Evolutionary conservation across 2,113 vertebrate genomes (phyloP), one percentile per base, ranked within the genome.

Genomic region (Pipa parva): DNA sequence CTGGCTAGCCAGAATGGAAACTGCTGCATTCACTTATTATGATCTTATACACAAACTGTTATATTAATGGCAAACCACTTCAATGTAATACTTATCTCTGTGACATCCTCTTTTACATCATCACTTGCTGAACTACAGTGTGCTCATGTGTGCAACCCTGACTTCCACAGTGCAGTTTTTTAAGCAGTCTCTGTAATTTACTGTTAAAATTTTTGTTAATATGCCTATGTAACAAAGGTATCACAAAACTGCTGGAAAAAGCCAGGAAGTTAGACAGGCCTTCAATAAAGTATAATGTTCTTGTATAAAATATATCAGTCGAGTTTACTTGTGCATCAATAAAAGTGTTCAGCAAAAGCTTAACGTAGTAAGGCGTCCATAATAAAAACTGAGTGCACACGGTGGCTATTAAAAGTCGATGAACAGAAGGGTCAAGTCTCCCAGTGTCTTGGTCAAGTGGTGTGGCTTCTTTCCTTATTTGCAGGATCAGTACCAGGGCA

Each of bases 301-400:
- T 81, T 25, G 79, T 42, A 65, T 84, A 83, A 3, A 73, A 83
- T 8, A 77, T 72, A 0, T 80, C 84, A 3, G 63, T 42, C 1
- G 75, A 69, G 62, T 78, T 85, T 22, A 86, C 90, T 1, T 74
- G 83, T 0, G 81, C 73, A 1, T 84, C 86, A 1, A 85, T 82
- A 15, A 95, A 75, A 0, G 90, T 91, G 81, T 90, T 92, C 10
- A 93, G 89, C 78, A 99, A 76, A 55, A 99, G 89, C 9, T 76
- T 89, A 69, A 90, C 75, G 2, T 99, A 98, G 71, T 97, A 94
- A 0, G 96, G 97, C 0, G 94, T 95, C 97, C 97, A 99, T 5
- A 99, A 84, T 0, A 85, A 79, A 21, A 99, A 95, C 81, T 99
- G 96, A 0, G 93, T 79, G 8, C 92, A 94, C 63, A 99, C 92